Conservation (phyloP, 2,113 vertebrate species). For the Formicarius rufipectus region DNA sequence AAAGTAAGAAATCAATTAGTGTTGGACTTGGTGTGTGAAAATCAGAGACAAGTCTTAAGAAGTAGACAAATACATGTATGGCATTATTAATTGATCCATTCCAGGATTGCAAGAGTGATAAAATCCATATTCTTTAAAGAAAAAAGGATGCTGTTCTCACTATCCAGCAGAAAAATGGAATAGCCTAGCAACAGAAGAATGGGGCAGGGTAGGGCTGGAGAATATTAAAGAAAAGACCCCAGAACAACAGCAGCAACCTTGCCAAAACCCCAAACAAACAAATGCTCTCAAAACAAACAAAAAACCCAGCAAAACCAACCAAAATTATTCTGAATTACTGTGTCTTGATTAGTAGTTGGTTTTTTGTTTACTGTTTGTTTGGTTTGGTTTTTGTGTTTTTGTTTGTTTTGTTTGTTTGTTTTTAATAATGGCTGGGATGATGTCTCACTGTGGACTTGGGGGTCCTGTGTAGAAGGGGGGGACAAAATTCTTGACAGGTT, state of each 20-base stretch:
- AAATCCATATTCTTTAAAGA: background rate
- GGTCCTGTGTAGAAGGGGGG: background rate
- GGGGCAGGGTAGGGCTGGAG: accelerated
- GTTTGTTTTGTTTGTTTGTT: no score
- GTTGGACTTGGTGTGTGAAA: background rate
- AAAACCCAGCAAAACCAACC: background rate
- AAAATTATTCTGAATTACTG: background rate
- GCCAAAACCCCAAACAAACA: background rate
- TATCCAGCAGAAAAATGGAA: background rate
- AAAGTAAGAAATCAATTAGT: background rate
- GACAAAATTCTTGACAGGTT: background rate
- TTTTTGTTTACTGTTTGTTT: background rate
- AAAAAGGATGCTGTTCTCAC: background rate
- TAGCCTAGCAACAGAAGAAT: background rate
- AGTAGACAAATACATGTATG: background rate
- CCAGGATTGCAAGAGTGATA: background rate
- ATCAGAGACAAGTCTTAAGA: background rate
- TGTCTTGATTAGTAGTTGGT: background rate
- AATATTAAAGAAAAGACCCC: background rate
- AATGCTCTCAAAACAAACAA: background rate
- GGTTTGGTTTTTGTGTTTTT: no score
- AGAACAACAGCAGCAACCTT: background rate
- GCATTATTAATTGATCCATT: background rate
- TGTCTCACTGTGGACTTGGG: background rate
- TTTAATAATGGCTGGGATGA: background rate